Evolutionary conservation across 2,888 invertebrate genomes (phyloP).

Genomic region (Ophion costatus): DNA sequence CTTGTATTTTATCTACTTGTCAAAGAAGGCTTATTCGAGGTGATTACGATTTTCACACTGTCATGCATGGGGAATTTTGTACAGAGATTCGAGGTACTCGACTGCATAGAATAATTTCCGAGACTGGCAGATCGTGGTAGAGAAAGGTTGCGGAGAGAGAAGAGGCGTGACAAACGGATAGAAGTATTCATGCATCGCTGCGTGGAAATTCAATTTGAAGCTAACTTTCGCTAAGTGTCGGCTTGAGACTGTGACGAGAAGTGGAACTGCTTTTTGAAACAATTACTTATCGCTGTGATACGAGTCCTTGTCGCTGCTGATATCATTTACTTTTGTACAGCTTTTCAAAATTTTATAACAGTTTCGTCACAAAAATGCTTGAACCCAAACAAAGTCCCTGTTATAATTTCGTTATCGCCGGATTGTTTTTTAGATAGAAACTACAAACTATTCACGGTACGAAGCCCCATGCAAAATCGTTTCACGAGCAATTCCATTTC

Average conservation of each 20-base stretch:
- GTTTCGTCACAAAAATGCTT: neutral
- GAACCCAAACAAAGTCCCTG: neutral
- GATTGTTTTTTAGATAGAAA: constrained; percentile 2
- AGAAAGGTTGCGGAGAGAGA: neutral
- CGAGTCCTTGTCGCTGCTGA: constrained; percentile 1
- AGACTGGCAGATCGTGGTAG: neutral
- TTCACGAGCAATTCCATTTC: constrained; percentile 8
- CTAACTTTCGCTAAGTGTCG: constrained; percentile 45
- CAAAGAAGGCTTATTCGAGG: too few relatives aligned
- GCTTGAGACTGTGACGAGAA: constrained; percentile 69
- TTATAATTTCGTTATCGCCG: neutral
- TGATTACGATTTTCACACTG: neutral
- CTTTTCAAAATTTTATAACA: too few relatives aligned
- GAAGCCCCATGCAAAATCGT: constrained; percentile 4
- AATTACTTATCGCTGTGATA: neutral
- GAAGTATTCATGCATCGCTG: constrained; percentile 36
- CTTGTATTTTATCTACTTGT: too few relatives aligned
- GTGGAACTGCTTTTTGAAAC: constrained; percentile 51
- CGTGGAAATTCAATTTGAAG: constrained; percentile 36
- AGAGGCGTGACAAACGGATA: constrained; percentile 40
- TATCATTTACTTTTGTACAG: neutral
- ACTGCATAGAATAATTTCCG: constrained; percentile 9
- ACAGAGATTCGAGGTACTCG: constrained; percentile 22
- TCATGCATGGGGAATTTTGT: constrained; percentile 3
- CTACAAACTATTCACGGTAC: constrained; percentile 6